A percentile compares a stretch with the other conserved stretches of the same genome.
Evolutionary conservation across 2,888 invertebrate species (phyloP).

Genomic region (Gisinianus flammeolus): DNA sequence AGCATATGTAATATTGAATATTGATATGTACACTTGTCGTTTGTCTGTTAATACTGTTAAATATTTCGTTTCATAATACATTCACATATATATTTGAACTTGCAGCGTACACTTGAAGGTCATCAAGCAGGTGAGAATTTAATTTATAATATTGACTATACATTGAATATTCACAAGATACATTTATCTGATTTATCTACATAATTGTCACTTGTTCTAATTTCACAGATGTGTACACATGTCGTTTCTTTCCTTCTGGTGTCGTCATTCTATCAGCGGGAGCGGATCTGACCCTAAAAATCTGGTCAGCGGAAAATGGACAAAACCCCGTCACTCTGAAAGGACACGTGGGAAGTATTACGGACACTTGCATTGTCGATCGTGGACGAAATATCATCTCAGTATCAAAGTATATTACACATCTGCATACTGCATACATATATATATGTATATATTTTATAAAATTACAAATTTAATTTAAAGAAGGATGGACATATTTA

Average conservation of each 20-base stretch:
- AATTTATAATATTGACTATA: too few relatives aligned
- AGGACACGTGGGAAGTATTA: conserved; percentile 72
- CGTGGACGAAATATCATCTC: conserved; percentile 74
- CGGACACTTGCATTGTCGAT: conserved; percentile 70
- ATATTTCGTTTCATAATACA: background rate
- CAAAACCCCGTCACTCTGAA: conserved; percentile 70
- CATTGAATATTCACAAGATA: too few relatives aligned
- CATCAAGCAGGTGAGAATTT: background rate
- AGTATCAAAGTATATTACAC: conserved; percentile 69
- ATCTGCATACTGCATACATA: too few relatives aligned
- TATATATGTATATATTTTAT: too few relatives aligned
- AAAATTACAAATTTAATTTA: too few relatives aligned
- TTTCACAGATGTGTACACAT: conserved; percentile 72
- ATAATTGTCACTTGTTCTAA: too few relatives aligned
- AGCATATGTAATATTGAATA: too few relatives aligned
- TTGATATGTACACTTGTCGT: too few relatives aligned
- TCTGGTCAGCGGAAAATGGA: conserved; percentile 75
- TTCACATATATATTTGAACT: background rate
- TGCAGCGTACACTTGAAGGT: conserved; percentile 10
- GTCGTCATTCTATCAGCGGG: conserved; percentile 71
- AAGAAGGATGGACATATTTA: conserved; percentile 16
- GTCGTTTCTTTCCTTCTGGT: conserved; percentile 72
- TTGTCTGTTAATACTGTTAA: too few relatives aligned
- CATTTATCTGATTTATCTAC: too few relatives aligned
- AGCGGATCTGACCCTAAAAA: conserved; percentile 71